phyloP scores from a whole-genome alignment of 2,888 invertebrate species.

The Teleiodes luculella region DNA sequence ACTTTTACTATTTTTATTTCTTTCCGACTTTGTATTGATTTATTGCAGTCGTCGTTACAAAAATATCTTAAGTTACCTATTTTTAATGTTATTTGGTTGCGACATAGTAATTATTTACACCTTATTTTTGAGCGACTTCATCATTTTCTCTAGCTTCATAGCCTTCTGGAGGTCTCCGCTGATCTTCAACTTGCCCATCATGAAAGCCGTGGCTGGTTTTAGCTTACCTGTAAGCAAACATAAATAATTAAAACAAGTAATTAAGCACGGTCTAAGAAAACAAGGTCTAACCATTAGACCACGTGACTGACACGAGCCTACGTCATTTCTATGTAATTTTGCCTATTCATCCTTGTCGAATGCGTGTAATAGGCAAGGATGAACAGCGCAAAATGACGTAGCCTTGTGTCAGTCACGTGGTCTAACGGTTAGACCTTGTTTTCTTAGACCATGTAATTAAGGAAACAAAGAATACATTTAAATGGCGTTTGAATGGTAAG shows the following conservation, averaged over 20 bases:
- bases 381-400: no score
- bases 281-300: no score
- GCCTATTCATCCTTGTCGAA: no score
- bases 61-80: slow-evolving; percentile 8
- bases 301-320: no score
- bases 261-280: background rate
- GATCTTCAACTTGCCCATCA: slow-evolving; percentile 97
- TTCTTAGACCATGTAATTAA: no score
- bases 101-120: slow-evolving; percentile 38
- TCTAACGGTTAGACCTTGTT: no score
- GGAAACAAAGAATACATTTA: no score
- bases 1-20: no score
- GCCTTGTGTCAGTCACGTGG: no score
- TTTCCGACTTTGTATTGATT: background rate
- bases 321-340: no score
- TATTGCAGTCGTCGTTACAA: slow-evolving; percentile 29
- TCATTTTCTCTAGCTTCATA: slow-evolving; percentile 94
- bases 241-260: background rate
- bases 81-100: background rate
- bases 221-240: slow-evolving; percentile 82
- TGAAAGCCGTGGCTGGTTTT: slow-evolving; percentile 95
- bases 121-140: slow-evolving; percentile 87
- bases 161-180: slow-evolving; percentile 95
- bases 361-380: no score
- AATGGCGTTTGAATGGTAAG: no score